phyloP scores from a whole-genome alignment of 2,797 vertebrate genomes.

The Pelodytes ibericus region DNA sequence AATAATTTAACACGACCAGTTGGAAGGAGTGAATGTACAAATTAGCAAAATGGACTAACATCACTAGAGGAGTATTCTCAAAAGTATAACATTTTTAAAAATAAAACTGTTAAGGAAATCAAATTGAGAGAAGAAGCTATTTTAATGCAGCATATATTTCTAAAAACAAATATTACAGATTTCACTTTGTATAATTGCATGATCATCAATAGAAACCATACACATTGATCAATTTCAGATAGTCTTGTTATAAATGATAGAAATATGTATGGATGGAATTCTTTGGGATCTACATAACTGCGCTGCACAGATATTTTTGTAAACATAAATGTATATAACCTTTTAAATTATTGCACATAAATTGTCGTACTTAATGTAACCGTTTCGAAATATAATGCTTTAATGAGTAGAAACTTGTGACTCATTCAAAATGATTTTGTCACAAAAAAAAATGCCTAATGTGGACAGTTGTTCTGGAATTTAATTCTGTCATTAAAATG shows the following conservation, averaged over 20 bases:
- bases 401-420: constrained; percentile 1
- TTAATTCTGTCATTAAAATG: constrained; percentile 24
- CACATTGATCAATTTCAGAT: neutral
- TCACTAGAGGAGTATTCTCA: too few relatives aligned
- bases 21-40: too few relatives aligned
- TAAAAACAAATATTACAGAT: neutral
- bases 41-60: too few relatives aligned
- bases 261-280: neutral
- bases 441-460: constrained; percentile 10
- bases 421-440: constrained; percentile 15
- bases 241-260: neutral
- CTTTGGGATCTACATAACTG: neutral
- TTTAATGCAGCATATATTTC: too few relatives aligned
- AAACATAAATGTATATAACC: constrained; percentile 22
- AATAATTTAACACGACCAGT: too few relatives aligned
- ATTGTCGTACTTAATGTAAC: constrained; percentile 5
- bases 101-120: too few relatives aligned
- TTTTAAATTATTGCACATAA: constrained; percentile 22
- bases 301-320: constrained; percentile 48
- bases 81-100: too few relatives aligned
- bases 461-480: constrained; percentile 38
- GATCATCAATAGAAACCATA: neutral
- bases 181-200: neutral
- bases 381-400: constrained; percentile 10
- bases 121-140: too few relatives aligned